A percentile compares a stretch with the other conserved stretches of the same genome.
Conservation (phyloP, 2,113 vertebrate species). For the Crocuta crocuta region DNA sequence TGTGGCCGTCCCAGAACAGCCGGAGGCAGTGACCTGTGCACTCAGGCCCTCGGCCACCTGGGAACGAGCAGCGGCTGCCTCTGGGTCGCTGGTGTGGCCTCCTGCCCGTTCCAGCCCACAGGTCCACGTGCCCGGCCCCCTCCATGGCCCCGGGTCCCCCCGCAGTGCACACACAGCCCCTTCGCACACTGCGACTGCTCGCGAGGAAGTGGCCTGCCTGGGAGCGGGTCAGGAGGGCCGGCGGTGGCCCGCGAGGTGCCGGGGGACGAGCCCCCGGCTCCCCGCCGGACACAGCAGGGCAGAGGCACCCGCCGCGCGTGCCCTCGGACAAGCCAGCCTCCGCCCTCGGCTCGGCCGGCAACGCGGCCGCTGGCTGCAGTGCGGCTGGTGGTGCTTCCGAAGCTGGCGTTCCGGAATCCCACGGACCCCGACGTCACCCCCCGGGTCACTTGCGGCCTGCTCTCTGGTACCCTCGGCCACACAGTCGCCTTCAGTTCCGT, state of each 20-base stretch:
- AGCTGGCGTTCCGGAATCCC: neutral
- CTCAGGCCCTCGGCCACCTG: rapidly evolving
- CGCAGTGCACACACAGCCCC: rapidly evolving
- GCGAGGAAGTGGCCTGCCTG: rapidly evolving
- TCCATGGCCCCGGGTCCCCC: rapidly evolving
- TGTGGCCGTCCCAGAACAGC: neutral
- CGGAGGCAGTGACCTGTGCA: rapidly evolving
- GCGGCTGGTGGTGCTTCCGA: neutral
- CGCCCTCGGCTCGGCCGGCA: rapidly evolving
- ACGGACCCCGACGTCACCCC: rapidly evolving
- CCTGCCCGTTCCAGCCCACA: rapidly evolving
- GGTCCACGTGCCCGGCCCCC: neutral
- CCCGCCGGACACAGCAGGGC: rapidly evolving
- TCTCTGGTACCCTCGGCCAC: rapidly evolving
- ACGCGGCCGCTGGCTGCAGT: rapidly evolving
- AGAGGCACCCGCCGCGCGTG: rapidly evolving
- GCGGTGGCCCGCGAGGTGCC: rapidly evolving
- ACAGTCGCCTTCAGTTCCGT: rapidly evolving
- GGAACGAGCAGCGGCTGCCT: neutral
- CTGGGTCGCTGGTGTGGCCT: too few relatives aligned
- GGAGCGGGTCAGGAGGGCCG: too few relatives aligned
- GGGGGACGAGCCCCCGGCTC: too few relatives aligned
- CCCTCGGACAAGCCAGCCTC: neutral
- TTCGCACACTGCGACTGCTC: rapidly evolving
- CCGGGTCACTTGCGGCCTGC: rapidly evolving